A percentile compares a stretch with the other conserved stretches of the same genome.
Conservation (phyloP, 2,113 vertebrate species). For the Leiothrix lutea region DNA sequence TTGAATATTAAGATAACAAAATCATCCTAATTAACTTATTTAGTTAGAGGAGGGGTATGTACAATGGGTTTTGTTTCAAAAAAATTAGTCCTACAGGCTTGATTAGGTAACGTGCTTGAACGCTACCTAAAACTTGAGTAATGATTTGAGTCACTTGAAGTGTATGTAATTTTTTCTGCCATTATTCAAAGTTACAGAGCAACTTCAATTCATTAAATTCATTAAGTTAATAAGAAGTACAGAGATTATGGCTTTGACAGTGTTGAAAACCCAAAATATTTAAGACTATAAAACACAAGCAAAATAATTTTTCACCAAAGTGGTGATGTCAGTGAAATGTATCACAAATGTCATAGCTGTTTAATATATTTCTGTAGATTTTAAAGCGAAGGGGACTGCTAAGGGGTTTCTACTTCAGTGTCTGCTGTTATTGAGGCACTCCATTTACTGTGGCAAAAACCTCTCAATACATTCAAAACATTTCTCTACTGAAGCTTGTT, state of each 20-base stretch:
- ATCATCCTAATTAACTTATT: slow-evolving; percentile 16
- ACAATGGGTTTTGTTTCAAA: neutral
- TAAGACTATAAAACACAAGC: neutral
- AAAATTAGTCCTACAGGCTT: neutral
- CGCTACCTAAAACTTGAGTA: neutral
- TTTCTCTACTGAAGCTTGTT: neutral
- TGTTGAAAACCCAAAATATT: neutral
- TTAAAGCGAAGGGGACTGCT: neutral
- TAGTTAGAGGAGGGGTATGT: neutral
- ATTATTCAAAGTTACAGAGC: neutral
- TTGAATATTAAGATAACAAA: slow-evolving; percentile 16
- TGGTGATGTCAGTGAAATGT: neutral
- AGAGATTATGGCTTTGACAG: neutral
- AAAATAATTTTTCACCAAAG: neutral
- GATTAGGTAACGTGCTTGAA: neutral
- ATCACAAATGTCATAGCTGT: neutral
- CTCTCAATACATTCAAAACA: neutral
- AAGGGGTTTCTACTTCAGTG: neutral
- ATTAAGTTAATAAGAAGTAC: neutral
- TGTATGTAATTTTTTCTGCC: neutral
- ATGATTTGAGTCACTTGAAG: neutral
- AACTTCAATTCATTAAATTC: neutral
- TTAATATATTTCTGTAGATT: neutral
- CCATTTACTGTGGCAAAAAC: neutral
- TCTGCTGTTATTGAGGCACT: neutral